A percentile compares a stretch with the other conserved stretches of the same genome.
Evolutionary conservation across 1,140 invertebrate species (phyloP).

Genomic region (Atopsyche davidsoni): DNA sequence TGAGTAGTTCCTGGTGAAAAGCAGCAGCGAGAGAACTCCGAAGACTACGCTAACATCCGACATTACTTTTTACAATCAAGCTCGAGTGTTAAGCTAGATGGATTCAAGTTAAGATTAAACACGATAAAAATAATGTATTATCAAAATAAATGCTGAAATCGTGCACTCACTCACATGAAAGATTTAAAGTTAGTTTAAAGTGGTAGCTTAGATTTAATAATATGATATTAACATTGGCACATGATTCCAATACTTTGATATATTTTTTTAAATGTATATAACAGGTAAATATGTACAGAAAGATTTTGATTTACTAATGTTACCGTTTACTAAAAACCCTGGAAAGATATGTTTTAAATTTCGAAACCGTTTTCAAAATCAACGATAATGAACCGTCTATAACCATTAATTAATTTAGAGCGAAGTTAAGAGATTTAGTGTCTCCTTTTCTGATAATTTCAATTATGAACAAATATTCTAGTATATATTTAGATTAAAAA

Average conservation of each 20-base stretch:
- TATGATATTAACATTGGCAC: constrained; percentile 31
- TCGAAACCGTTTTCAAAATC: constrained; percentile 30
- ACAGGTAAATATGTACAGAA: constrained; percentile 31
- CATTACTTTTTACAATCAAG: too few species aligned
- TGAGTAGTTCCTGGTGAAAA: too few species aligned
- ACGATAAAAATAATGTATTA: too few species aligned
- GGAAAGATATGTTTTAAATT: constrained; percentile 32
- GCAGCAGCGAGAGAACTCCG: too few species aligned
- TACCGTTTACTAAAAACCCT: constrained; percentile 31
- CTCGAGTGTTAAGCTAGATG: too few species aligned
- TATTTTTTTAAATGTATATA: constrained; percentile 30
- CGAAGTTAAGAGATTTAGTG: constrained; percentile 29
- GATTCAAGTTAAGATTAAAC: too few species aligned
- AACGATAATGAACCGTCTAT: constrained; percentile 27
- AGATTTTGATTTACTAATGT: constrained; percentile 30
- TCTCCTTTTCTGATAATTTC: constrained; percentile 22
- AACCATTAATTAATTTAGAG: constrained; percentile 24
- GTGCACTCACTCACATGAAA: constrained; percentile 2
- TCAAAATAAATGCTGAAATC: constrained; percentile 9
- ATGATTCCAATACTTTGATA: constrained; percentile 31
- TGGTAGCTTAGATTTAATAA: constrained; percentile 27
- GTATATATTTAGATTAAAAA: constrained; percentile 21
- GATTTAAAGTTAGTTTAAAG: constrained; percentile 12
- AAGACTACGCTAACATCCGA: too few species aligned
- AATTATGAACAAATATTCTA: constrained; percentile 20